These are phyloP conservation scores for Melinaea menophilus DNA, from an alignment of 2,888 invertebrate genomes.

Conservation along the genomic window DNA sequence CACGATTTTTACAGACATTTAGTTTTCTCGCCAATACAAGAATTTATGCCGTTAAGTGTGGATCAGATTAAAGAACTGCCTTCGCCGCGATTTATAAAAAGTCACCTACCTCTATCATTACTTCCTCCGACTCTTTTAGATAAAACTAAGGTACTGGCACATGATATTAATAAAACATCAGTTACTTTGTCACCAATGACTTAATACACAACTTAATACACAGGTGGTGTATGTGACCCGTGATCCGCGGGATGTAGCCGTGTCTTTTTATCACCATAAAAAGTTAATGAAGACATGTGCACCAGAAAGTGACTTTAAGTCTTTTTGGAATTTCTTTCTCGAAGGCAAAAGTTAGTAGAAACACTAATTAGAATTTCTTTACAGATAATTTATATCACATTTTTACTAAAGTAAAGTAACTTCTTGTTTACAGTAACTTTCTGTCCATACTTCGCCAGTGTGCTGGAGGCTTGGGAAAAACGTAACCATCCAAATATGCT, in stretches of 20 bases:
- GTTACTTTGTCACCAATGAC: no score
- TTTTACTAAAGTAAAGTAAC: constrained; percentile 79
- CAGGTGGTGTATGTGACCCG: constrained; percentile 82
- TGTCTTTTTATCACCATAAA: constrained; percentile 79
- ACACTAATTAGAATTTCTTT: constrained; percentile 68
- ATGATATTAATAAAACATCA: not conserved
- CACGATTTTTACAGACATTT: not conserved
- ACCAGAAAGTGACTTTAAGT: constrained; percentile 77
- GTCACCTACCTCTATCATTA: constrained; percentile 83
- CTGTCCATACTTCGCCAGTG: constrained; percentile 84
- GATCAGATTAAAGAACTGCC: constrained; percentile 26
- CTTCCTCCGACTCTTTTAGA: constrained; percentile 78
- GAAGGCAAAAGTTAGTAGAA: constrained; percentile 70
- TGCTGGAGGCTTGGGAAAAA: constrained; percentile 83
- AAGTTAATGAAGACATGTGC: constrained; percentile 65
- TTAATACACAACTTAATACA: no score
- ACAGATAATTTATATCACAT: constrained; percentile 80
- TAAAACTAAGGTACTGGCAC: constrained; percentile 51
- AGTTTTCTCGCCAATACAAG: constrained; percentile 2
- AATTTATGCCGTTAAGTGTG: constrained; percentile 6
- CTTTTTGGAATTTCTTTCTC: constrained; percentile 81
- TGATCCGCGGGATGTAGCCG: constrained; percentile 87
- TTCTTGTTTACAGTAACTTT: constrained; percentile 71
- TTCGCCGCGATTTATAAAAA: constrained; percentile 51
- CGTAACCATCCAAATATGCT: constrained; percentile 82